Percentiles rank a stretch among this genome's conserved stretches.
phyloP scores from a whole-genome alignment of 2,797 vertebrate genomes.

The Brotula barbata region DNA sequence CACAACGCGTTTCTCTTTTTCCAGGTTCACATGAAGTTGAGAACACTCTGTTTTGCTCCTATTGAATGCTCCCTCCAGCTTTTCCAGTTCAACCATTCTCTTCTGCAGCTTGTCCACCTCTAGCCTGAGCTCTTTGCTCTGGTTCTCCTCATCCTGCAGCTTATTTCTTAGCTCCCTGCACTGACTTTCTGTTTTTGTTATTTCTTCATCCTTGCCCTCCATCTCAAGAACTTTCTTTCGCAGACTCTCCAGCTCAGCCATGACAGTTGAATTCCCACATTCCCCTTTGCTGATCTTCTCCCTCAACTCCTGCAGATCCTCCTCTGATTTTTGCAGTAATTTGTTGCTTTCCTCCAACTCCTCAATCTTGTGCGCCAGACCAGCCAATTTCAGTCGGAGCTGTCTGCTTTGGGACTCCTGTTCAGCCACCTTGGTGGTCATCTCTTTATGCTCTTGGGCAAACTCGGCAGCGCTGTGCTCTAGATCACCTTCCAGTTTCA shows the following conservation, averaged over 20 bases:
- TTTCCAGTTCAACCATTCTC: constrained; percentile 91
- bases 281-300: constrained; percentile 92
- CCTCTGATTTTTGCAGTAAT: constrained; percentile 87
- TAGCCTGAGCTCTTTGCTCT: constrained; percentile 85
- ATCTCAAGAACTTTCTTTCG: constrained; percentile 93
- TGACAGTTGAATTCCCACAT: constrained; percentile 87
- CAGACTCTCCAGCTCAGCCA: constrained; percentile 92
- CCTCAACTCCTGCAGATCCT: constrained; percentile 89
- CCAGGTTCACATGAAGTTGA: constrained; percentile 85
- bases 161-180: constrained; percentile 89
- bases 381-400: constrained; percentile 85
- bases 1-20: constrained; percentile 87
- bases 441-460: constrained; percentile 88
- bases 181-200: constrained; percentile 89
- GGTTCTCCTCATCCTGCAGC: constrained; percentile 89
- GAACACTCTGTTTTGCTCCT: constrained; percentile 86
- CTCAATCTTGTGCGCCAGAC: constrained; percentile 82
- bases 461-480: constrained; percentile 83
- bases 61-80: constrained; percentile 87
- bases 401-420: constrained; percentile 89
- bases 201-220: constrained; percentile 97
- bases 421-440: constrained; percentile 83
- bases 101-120: constrained; percentile 93
- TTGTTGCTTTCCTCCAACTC: constrained; percentile 91
- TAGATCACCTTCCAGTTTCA: constrained; percentile 87